These are phyloP conservation scores for Teleogryllus occipitalis DNA, from an alignment of 1,140 invertebrate genomes.

Conservation along the genomic window DNA sequence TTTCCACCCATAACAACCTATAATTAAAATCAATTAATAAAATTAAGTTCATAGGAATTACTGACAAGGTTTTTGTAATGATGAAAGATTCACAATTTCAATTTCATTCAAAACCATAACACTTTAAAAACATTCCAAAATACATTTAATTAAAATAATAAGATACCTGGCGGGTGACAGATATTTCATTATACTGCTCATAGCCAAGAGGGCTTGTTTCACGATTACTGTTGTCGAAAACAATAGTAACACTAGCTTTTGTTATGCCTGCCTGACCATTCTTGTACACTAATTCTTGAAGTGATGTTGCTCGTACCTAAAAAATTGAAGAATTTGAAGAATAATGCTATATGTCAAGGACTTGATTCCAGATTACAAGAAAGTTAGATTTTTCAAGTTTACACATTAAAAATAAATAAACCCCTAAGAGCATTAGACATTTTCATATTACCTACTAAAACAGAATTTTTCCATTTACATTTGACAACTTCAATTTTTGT, in stretches of 20 bases:
- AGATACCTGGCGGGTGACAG: constrained; percentile 78
- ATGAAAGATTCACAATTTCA: background rate
- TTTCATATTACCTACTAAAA: background rate
- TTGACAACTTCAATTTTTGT: too few species aligned
- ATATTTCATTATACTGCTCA: constrained; percentile 86
- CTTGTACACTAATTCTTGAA: constrained; percentile 96
- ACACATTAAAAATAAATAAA: background rate
- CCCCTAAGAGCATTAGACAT: background rate
- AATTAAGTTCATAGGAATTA: too few species aligned
- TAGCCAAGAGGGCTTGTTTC: constrained; percentile 83
- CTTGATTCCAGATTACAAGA: background rate
- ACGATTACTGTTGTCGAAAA: constrained; percentile 87
- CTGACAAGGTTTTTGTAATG: background rate
- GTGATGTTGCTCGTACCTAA: constrained; percentile 77
- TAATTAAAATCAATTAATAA: constrained; percentile 12
- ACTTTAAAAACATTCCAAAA: background rate
- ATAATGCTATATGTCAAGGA: background rate
- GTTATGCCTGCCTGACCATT: constrained; percentile 93
- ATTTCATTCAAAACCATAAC: background rate
- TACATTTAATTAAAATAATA: background rate
- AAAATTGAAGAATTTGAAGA: constrained; percentile 20
- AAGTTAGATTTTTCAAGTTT: background rate
- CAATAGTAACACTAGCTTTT: constrained; percentile 92
- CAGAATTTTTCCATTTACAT: background rate
- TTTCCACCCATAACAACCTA: constrained; percentile 52